Evolutionary conservation across 1,140 invertebrate species (phyloP), one percentile per base, ranked within the genome.

Genomic region (Leptinotarsa lineolata): DNA sequence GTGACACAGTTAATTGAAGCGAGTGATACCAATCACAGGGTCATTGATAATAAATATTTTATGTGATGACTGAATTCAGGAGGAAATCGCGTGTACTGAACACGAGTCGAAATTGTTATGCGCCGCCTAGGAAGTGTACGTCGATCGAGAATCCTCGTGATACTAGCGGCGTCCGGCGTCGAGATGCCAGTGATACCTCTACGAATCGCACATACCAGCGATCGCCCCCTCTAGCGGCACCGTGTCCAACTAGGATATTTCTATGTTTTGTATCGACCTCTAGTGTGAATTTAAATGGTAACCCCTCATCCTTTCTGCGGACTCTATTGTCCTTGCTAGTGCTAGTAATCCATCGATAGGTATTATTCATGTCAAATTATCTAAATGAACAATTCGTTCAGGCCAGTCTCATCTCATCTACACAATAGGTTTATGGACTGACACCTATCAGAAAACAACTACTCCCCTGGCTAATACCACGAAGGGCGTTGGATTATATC

Each of bases 261-360:
- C 24, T 20, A 60, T 65, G 64, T 66, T 66, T 66, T 66, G 64
- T 66, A 66, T 66, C 64, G 64, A 66, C 64, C 64, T 66, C 64
- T 66, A n/a, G 24, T 66, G 39, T 45, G 64, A 45, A 66, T 66
- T 66, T 20, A 1, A 66, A 45, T 45, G 60, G 60, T 63, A 22
- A 21, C 60, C 22, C n/a, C 20, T 24, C 60, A 63, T 21, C 18
- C 60, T 63, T 63, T 63, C 20, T n/a, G 15, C 54, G 20, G 54
- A 20, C 18, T n/a, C 12, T 59, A 59, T 59, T 1, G 60, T 63
- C 15, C n/a, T 18, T 20, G 60, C 20, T 24, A 16, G 30, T 63
- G 60, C 22, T 15, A 63, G 20, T 63, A 63, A 63, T 3, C n/a
- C 13, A 54, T 54, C 13, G 15, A n/a, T 13, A 54, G 46, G 5